phyloP scores from a whole-genome alignment of 2,113 vertebrate genomes.

The Xiphophorus hellerii region DNA sequence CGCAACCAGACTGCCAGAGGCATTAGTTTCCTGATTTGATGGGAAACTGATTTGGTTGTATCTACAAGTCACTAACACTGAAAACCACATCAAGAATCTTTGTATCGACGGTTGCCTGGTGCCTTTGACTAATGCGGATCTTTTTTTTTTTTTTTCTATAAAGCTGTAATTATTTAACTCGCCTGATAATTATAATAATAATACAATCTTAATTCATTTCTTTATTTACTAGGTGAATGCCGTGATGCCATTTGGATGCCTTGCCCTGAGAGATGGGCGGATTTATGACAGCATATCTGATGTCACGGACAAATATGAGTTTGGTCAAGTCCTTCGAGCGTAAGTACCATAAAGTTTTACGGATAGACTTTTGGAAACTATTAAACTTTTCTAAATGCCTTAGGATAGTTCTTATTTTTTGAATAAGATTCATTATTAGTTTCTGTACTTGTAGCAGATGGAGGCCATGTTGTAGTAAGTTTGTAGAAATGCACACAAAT shows the following conservation, averaged over 20 bases:
- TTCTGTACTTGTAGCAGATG: neutral
- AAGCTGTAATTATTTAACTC: too few relatives aligned
- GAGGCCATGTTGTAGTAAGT: too few relatives aligned
- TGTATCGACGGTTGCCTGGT: neutral
- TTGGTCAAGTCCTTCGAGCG: constrained; percentile 86
- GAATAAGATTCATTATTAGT: neutral
- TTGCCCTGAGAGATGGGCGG: constrained; percentile 86
- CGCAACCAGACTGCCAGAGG: constrained; percentile 56
- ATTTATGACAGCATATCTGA: constrained; percentile 81
- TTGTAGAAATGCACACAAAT: neutral
- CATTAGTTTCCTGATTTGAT: constrained; percentile 33
- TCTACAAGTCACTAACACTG: constrained; percentile 24
- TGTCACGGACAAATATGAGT: constrained; percentile 87
- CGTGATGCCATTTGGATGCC: constrained; percentile 86
- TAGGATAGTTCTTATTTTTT: neutral
- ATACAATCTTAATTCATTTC: constrained; percentile 1
- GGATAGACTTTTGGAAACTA: neutral
- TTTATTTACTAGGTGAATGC: constrained; percentile 76
- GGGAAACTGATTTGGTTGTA: constrained; percentile 29
- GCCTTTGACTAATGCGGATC: constrained; percentile 21
- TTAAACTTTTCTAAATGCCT: neutral
- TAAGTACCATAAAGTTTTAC: constrained; percentile 70
- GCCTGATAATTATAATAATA: neutral
- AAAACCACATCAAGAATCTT: constrained; percentile 40
- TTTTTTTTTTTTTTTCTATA: too few relatives aligned